Percentiles rank a stretch among this genome's conserved stretches.
These are phyloP conservation scores for Nestor notabilis DNA, from an alignment of 2,113 vertebrate genomes.

Conservation along the genomic window DNA sequence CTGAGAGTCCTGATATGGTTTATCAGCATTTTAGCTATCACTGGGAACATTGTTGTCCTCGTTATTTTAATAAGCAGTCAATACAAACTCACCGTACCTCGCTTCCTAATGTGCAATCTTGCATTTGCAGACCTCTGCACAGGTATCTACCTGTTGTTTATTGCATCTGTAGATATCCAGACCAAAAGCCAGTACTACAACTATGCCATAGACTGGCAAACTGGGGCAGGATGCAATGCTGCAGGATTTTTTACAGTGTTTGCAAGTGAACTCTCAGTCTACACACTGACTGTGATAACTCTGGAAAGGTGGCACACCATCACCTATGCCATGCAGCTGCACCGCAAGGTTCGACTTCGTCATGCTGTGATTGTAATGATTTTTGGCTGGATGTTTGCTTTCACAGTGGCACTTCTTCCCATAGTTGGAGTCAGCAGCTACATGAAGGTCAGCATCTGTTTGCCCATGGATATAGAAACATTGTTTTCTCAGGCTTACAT, in stretches of 20 bases:
- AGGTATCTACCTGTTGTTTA: conserved; percentile 91
- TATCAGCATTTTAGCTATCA: conserved; percentile 87
- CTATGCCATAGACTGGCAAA: conserved; percentile 94
- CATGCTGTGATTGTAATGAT: conserved; percentile 87
- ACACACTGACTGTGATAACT: conserved; percentile 91
- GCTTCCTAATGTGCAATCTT: conserved; percentile 97
- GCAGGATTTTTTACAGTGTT: conserved; percentile 96
- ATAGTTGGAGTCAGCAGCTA: conserved; percentile 93
- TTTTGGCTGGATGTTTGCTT: conserved; percentile 89
- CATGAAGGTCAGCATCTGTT: conserved; percentile 94
- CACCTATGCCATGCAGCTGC: conserved; percentile 90
- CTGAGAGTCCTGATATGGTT: conserved; percentile 93
- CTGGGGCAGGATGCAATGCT: conserved; percentile 83
- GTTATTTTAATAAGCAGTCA: conserved; percentile 85
- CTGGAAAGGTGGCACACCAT: conserved; percentile 97
- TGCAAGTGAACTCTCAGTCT: conserved; percentile 93
- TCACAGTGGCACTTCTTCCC: conserved; percentile 84
- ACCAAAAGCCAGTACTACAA: conserved; percentile 91
- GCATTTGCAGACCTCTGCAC: conserved; percentile 97
- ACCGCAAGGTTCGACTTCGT: conserved; percentile 85
- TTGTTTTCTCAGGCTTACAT: conserved; percentile 85
- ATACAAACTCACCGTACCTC: conserved; percentile 92
- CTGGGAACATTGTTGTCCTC: conserved; percentile 87
- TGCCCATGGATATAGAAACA: conserved; percentile 95
- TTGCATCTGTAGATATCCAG: conserved; percentile 88